Conservation (phyloP, 2,113 vertebrate genomes). For the Psilopsiagon aymara region DNA sequence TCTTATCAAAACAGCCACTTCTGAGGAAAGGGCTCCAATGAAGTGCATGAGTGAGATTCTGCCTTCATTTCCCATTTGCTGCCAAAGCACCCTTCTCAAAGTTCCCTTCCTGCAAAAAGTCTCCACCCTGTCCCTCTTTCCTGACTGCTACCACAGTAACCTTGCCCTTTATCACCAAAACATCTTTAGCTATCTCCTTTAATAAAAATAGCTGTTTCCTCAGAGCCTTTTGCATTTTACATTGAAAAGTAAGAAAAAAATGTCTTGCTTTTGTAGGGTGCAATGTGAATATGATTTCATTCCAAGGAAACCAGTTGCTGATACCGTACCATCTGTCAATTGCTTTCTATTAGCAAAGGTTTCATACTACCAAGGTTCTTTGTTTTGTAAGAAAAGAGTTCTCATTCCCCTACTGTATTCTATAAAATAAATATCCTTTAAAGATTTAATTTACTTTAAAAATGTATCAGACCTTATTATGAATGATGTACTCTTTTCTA, state of each 20-base stretch:
- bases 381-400: background rate
- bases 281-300: background rate
- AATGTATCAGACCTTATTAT: background rate
- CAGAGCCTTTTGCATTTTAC: background rate
- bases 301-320: background rate
- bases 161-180: constrained; percentile 22
- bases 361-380: background rate
- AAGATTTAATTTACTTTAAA: background rate
- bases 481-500: background rate
- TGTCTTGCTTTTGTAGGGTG: background rate
- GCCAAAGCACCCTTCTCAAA: background rate
- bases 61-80: background rate
- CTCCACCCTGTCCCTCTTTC: constrained; percentile 44
- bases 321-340: background rate
- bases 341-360: background rate
- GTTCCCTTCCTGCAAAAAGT: background rate
- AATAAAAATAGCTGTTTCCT: constrained; percentile 46
- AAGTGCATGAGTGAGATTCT: background rate
- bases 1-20: background rate
- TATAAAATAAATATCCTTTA: background rate
- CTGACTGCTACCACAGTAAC: constrained; percentile 12
- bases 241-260: background rate
- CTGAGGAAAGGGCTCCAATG: background rate
- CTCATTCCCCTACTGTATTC: background rate
- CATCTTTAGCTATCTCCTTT: background rate